Percentiles rank a stretch among this genome's conserved stretches.
phyloP scores from a whole-genome alignment of 2,797 vertebrate genomes.

The Loris lydekkerianus region DNA sequence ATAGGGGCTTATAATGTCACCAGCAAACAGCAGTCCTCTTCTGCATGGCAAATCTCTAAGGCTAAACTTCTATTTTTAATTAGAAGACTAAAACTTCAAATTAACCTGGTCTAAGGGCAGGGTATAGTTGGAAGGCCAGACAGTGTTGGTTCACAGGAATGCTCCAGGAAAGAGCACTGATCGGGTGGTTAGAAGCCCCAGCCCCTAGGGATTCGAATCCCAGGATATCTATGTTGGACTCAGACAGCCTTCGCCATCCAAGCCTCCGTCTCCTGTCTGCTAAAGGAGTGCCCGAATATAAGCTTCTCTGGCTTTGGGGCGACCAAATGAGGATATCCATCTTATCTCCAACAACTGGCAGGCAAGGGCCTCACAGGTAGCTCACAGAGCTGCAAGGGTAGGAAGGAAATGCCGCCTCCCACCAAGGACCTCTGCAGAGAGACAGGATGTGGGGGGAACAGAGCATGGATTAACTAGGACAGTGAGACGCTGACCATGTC shows the following conservation, averaged over 20 bases:
- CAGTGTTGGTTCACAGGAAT: rapidly evolving
- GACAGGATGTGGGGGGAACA: not conserved
- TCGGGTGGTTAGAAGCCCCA: not conserved
- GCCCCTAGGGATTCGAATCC: not conserved
- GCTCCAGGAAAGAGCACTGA: not conserved
- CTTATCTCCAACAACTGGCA: not conserved
- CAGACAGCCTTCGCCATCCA: not conserved
- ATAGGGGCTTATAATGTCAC: not conserved
- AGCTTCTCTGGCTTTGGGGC: no score
- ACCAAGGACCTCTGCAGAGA: not conserved
- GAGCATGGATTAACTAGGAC: not conserved
- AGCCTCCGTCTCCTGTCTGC: not conserved
- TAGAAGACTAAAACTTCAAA: not conserved
- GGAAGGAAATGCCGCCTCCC: not conserved
- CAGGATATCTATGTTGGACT: rapidly evolving
- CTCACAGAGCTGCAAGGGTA: not conserved
- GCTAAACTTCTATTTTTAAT: not conserved
- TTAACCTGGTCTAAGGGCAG: not conserved
- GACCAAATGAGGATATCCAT: not conserved
- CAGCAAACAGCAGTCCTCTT: not conserved
- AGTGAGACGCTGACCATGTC: not conserved
- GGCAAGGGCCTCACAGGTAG: not conserved
- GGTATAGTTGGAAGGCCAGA: rapidly evolving
- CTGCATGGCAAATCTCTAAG: not conserved
- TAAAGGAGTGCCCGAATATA: not conserved